These are phyloP conservation scores for Crotophaga sulcirostris DNA, from an alignment of 2,113 vertebrate species.

Conservation along the genomic window DNA sequence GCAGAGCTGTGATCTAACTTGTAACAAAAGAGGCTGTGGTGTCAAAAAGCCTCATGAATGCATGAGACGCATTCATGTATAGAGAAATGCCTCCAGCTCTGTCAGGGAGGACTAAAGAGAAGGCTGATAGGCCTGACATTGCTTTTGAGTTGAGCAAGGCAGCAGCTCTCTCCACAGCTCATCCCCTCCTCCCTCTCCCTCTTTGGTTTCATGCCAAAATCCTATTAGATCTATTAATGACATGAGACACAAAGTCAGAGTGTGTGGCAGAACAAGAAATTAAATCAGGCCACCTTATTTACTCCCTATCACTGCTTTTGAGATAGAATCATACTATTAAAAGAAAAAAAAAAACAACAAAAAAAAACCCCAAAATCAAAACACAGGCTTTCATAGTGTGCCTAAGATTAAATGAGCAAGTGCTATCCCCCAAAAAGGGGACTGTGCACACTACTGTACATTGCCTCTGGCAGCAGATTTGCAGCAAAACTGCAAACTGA, in stretches of 20 bases:
- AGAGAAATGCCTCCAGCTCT: constrained; percentile 73
- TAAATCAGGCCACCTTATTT: constrained; percentile 29
- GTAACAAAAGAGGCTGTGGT: constrained; percentile 84
- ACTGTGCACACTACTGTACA: not conserved
- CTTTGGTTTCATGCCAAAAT: constrained; percentile 22
- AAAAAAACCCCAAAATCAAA: not conserved
- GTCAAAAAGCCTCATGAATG: constrained; percentile 87
- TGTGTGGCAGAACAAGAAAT: constrained; percentile 46
- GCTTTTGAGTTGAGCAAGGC: constrained; percentile 34
- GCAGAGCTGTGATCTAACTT: constrained; percentile 69
- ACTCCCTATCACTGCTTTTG: not conserved
- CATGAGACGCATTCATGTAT: constrained; percentile 79
- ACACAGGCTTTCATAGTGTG: not conserved
- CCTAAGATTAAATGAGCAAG: not conserved
- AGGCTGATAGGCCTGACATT: constrained; percentile 42
- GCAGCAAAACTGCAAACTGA: not conserved
- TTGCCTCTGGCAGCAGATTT: not conserved
- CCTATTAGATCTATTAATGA: constrained; percentile 47
- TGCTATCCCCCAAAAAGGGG: not conserved
- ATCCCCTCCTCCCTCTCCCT: not conserved
- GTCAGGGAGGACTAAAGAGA: constrained; percentile 66
- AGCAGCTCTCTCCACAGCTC: constrained; percentile 43
- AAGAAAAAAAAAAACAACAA: not conserved
- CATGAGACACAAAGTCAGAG: constrained; percentile 27
- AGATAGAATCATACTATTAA: not conserved